Evolutionary conservation across 2,888 invertebrate species (phyloP), one percentile per base, ranked within the genome.

Genomic region (Ellobium chinense): DNA sequence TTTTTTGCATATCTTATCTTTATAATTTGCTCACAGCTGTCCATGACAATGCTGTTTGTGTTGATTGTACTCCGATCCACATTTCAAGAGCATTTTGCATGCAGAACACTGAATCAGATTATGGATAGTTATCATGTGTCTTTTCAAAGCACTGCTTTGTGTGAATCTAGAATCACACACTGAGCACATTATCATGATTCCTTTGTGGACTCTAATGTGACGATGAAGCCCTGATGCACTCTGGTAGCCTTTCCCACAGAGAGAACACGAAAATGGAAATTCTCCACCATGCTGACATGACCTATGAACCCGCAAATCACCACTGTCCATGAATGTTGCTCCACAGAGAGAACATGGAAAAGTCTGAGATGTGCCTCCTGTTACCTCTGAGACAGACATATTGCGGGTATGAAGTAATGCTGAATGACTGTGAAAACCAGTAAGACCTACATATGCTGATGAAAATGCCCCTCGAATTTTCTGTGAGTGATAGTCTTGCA

Each of bases 91-190:
- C 29, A 31, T 21, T 27, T 56, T 46, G 27, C 80, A 80, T 24
- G 27, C 60, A 14, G 72, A 56, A 68, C 80, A 80, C 34, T 62
- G 80, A 27, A 36, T 9, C 27, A 60, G 46, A 24, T 60, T 58
- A 65, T 80, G 80, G 24, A 80, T 46, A 0, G 36, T 56, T 66
- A 37, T 80, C 60, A 80, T 73, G 24, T 80, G 80, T 36, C 73
- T 56, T 66, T 74, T 73, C 12, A 73, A 34, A 66, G 65, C 54
- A 65, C 58, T 60, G 7, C 46, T 80, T 21, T 70, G 36, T n/a
- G 54, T 46, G 46, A 80, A 80, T 39, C 36, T 80, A 58, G 27
- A 60, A 37, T 39, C 66, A 60, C 80, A 80, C 7, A 80, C 37
- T 14, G 72, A 54, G 58, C 80, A 80, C 37, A 46, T 46, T 21